A percentile compares a stretch with the other conserved stretches of the same genome.
Conservation (phyloP, 2,113 vertebrate species). For the Psittacula cyanocephala region DNA sequence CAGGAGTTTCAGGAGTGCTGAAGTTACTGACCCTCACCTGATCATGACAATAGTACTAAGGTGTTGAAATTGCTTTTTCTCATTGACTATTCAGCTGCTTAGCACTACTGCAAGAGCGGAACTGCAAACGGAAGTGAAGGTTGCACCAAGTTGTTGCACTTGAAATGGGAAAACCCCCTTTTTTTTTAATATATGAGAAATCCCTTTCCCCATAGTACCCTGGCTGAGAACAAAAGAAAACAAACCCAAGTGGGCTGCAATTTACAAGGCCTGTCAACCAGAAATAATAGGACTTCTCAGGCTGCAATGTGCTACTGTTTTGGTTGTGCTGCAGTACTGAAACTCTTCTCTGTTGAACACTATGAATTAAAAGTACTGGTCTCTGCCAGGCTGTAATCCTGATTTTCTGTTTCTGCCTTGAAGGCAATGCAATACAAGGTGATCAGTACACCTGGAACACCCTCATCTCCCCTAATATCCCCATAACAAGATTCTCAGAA, state of each 20-base stretch:
- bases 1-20: background rate
- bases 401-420: background rate
- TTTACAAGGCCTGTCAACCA: background rate
- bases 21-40: background rate
- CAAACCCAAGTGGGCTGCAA: background rate
- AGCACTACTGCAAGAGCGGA: background rate
- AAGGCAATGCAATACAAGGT: background rate
- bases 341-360: background rate
- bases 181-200: background rate
- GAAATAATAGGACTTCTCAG: background rate
- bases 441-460: background rate
- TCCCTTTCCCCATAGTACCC: background rate
- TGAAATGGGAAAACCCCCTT: background rate
- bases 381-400: background rate
- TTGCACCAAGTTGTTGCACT: background rate
- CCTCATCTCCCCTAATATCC: too few species aligned
- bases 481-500: background rate
- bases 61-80: background rate
- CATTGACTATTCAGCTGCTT: background rate
- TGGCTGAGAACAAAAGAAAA: background rate
- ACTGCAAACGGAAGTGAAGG: background rate
- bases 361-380: background rate
- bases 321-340: background rate
- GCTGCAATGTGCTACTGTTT: background rate
- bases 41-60: fast-evolving